These are phyloP conservation scores for Mobula birostris DNA, from an alignment of 2,113 vertebrate genomes.

Conservation along the genomic window DNA sequence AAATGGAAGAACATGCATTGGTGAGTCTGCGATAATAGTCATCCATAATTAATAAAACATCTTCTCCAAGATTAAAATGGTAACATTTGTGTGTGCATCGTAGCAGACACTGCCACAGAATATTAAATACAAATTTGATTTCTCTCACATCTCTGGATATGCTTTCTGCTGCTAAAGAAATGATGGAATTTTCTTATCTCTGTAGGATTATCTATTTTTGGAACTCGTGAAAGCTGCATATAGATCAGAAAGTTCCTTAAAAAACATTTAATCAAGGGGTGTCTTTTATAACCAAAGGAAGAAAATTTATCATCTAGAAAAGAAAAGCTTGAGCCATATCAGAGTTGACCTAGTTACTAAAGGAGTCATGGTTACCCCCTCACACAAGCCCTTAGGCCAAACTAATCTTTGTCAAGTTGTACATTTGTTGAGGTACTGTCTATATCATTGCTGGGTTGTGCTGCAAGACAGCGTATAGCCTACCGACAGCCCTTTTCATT, in stretches of 20 bases:
- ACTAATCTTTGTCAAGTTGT: no score
- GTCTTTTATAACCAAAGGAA: background rate
- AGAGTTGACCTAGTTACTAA: no score
- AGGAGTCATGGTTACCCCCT: no score
- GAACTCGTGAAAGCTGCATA: background rate
- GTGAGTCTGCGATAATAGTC: slow-evolving; percentile 53
- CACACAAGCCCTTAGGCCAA: no score
- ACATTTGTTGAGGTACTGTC: no score
- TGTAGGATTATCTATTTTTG: background rate
- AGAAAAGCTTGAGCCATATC: background rate
- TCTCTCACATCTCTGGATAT: background rate
- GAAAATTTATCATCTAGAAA: background rate
- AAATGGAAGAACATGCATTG: slow-evolving; percentile 81
- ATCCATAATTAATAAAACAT: background rate
- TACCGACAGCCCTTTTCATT: no score
- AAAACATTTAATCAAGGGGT: background rate
- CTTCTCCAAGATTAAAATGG: background rate
- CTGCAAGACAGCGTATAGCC: background rate
- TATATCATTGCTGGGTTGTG: background rate
- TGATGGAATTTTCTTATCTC: background rate
- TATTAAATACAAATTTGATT: background rate
- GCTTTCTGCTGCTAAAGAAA: background rate
- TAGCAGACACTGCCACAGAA: background rate
- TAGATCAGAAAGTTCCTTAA: background rate
- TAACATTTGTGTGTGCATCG: background rate